Conservation (phyloP, 2,888 invertebrate species). For the Agrochola macilenta region DNA sequence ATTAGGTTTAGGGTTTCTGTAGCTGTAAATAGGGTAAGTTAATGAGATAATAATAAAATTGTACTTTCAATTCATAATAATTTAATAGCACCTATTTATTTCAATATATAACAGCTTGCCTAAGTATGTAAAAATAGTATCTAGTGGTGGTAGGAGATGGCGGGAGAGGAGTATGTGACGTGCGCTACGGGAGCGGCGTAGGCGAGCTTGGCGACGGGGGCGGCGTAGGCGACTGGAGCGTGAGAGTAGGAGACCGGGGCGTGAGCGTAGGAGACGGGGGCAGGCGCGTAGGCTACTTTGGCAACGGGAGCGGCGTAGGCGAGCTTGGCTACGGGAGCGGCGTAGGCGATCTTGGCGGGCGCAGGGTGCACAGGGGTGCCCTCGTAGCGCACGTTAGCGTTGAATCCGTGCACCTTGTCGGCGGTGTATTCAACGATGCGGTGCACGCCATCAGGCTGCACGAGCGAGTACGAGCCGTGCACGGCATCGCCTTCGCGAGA, state of each 20-base stretch:
- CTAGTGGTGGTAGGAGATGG: conserved; percentile 85
- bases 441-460: conserved; percentile 86
- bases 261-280: conserved; percentile 80
- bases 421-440: conserved; percentile 87
- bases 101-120: conserved; percentile 48
- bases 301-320: conserved; percentile 73
- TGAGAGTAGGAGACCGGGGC: conserved; percentile 80
- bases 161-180: conserved; percentile 82
- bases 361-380: conserved; percentile 78
- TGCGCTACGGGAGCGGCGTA: conserved; percentile 77
- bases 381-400: conserved; percentile 86
- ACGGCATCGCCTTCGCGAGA: conserved; percentile 84
- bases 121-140: conserved; percentile 33
- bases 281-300: conserved; percentile 76
- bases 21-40: not conserved
- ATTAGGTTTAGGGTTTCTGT: not conserved
- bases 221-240: conserved; percentile 66
- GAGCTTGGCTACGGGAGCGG: conserved; percentile 68
- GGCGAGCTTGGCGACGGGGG: conserved; percentile 70
- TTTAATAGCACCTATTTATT: conserved; percentile 63
- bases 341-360: conserved; percentile 67
- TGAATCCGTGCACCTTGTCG: conserved; percentile 85
- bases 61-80: conserved; percentile 47
- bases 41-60: not conserved
- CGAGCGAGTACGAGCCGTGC: conserved; percentile 86